Conservation (phyloP, 2,888 invertebrate species). For the Rotaria magnacalcarata region DNA sequence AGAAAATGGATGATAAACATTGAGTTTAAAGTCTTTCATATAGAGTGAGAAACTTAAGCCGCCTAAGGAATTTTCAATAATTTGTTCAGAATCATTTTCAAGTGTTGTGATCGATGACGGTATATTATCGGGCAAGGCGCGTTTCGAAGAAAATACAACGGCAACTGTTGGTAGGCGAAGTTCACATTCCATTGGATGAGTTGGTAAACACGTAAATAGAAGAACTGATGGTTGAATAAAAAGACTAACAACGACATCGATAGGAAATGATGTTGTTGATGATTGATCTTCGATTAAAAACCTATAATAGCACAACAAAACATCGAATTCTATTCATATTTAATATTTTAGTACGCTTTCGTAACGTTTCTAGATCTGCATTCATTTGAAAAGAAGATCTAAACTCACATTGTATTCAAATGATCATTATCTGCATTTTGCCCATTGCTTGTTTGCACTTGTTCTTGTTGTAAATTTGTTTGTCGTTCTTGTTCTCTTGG, state of each 20-base stretch:
- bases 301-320: not conserved
- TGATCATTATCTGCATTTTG: conserved; percentile 28
- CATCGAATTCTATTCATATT: no score
- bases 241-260: conserved; percentile 95
- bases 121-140: conserved; percentile 50
- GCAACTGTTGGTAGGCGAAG: conserved; percentile 90
- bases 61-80: conserved; percentile 59
- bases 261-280: conserved; percentile 71
- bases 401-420: conserved; percentile 35
- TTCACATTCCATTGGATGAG: conserved; percentile 89
- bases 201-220: conserved; percentile 88
- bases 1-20: conserved; percentile 89
- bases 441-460: conserved; percentile 48
- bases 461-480: conserved; percentile 45
- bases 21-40: conserved; percentile 90
- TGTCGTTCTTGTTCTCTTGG: conserved; percentile 49
- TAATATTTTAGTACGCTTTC: no score
- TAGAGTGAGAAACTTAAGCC: conserved; percentile 90
- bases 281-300: conserved; percentile 26
- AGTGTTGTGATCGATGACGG: not conserved
- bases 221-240: conserved; percentile 95
- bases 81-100: conserved; percentile 36
- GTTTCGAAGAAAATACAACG: conserved; percentile 77
- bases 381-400: no score
- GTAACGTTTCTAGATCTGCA: no score